A percentile compares a stretch with the other conserved stretches of the same genome.
Conservation (phyloP, 2,797 vertebrate species). For the Percopsis omiscomaycus region DNA sequence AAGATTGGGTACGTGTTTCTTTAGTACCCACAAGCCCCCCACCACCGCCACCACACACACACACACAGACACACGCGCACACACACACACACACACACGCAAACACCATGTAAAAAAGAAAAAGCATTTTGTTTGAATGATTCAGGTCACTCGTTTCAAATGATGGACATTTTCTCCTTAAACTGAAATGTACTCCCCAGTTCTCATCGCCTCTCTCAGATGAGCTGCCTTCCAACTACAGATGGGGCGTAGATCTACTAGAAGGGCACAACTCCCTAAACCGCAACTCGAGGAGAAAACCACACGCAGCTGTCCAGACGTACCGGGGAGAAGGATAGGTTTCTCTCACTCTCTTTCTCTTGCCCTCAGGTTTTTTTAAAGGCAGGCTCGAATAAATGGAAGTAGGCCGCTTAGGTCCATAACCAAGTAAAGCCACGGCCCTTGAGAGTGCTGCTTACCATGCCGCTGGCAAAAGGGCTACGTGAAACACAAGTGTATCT, state of each 20-base stretch:
- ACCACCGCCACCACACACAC: too few relatives aligned
- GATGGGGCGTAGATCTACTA: conserved; percentile 61
- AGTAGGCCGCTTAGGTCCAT: conserved; percentile 57
- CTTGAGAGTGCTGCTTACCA: conserved; percentile 58
- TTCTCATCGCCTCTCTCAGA: conserved; percentile 19
- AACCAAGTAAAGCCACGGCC: conserved; percentile 64
- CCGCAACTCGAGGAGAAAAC: conserved; percentile 66
- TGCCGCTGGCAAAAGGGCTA: conserved; percentile 43
- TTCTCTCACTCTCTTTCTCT: conserved; percentile 54
- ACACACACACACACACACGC: too few relatives aligned
- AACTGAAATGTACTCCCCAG: background rate
- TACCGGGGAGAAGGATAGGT: conserved; percentile 56
- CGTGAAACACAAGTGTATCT: conserved; percentile 69
- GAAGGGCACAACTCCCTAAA: conserved; percentile 61
- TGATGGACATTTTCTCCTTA: conserved; percentile 20
- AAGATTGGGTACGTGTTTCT: too few relatives aligned
- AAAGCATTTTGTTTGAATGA: conserved; percentile 20
- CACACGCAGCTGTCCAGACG: conserved; percentile 72
- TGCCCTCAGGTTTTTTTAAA: conserved; percentile 42
- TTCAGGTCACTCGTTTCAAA: conserved; percentile 20
- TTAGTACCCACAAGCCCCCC: too few relatives aligned
- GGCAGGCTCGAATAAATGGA: conserved; percentile 64
- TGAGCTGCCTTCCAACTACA: conserved; percentile 55
- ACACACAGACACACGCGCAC: too few relatives aligned
- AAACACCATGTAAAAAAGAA: too few relatives aligned